Evolutionary conservation across 2,888 invertebrate species (phyloP).

Genomic region (Drosophila phalerata): DNA sequence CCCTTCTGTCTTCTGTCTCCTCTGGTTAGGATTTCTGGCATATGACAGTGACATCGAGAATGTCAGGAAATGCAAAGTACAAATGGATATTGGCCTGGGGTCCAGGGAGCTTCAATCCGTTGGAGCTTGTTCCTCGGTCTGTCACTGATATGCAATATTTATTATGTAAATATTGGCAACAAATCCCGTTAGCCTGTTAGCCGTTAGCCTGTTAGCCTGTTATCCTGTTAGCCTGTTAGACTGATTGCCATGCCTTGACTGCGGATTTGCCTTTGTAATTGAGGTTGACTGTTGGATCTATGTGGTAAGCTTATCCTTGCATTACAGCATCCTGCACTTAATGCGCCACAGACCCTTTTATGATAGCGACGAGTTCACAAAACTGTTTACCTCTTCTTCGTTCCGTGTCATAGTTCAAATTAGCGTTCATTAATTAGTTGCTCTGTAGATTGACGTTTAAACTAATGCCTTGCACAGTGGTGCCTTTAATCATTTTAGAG

Average conservation of each 20-base stretch:
- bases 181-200: slow-evolving; percentile 61
- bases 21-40: slow-evolving; percentile 55
- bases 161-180: slow-evolving; percentile 77
- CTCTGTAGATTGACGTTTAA: slow-evolving; percentile 71
- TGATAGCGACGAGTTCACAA: slow-evolving; percentile 40
- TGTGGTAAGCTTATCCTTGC: slow-evolving; percentile 51
- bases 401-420: slow-evolving; percentile 56
- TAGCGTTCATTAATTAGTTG: slow-evolving; percentile 75
- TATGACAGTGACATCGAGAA: slow-evolving; percentile 49
- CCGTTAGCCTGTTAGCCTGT: slow-evolving; percentile 14
- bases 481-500: neutral
- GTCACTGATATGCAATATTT: slow-evolving; percentile 70
- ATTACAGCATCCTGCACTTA: slow-evolving; percentile 55
- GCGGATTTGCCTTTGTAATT: slow-evolving; percentile 52
- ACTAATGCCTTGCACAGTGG: slow-evolving; percentile 48
- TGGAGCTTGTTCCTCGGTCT: slow-evolving; percentile 27
- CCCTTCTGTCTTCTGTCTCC: slow-evolving; percentile 8
- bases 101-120: slow-evolving; percentile 14
- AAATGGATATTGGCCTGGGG: slow-evolving; percentile 46
- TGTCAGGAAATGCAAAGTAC: slow-evolving; percentile 55
- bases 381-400: slow-evolving; percentile 24
- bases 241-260: slow-evolving; percentile 49
- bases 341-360: slow-evolving; percentile 61
- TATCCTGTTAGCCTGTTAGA: slow-evolving; percentile 22
- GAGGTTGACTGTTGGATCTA: slow-evolving; percentile 23